Conservation (phyloP, 2,888 invertebrate genomes). For the Cremastinae sp. region DNA sequence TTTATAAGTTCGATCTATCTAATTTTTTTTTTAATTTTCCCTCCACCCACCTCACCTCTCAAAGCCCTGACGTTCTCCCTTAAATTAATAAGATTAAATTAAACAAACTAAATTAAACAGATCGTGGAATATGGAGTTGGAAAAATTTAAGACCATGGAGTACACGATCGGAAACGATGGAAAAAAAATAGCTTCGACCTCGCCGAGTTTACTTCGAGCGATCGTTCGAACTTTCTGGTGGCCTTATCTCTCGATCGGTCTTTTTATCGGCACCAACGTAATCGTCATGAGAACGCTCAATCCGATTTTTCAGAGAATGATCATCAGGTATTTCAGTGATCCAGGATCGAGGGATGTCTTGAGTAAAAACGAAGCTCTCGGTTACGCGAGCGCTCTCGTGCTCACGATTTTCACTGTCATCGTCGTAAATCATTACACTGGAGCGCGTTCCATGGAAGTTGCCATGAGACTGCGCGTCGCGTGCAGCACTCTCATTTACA, state of each 20-base stretch:
- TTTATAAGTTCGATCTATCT: too few relatives aligned
- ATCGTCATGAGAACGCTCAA: conserved; percentile 42
- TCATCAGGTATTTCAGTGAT: conserved; percentile 70
- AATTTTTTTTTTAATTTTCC: neutral
- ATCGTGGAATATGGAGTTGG: conserved; percentile 80
- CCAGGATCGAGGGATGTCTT: neutral
- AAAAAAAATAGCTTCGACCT: conserved; percentile 58
- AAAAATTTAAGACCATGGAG: conserved; percentile 67
- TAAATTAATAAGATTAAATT: too few relatives aligned
- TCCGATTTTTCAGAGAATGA: conserved; percentile 69
- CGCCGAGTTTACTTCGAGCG: conserved; percentile 80
- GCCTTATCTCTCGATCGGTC: conserved; percentile 64
- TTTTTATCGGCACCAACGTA: conserved; percentile 52
- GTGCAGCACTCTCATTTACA: conserved; percentile 85
- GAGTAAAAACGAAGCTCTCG: conserved; percentile 75
- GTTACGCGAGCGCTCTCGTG: conserved; percentile 73
- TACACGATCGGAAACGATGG: conserved; percentile 63
- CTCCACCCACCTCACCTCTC: too few relatives aligned
- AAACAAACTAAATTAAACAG: too few relatives aligned
- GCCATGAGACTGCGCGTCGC: conserved; percentile 87
- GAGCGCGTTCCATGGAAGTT: conserved; percentile 76
- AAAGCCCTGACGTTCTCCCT: too few relatives aligned
- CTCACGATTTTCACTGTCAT: conserved; percentile 76
- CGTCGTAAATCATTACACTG: conserved; percentile 79
- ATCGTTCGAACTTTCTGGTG: conserved; percentile 78